Conservation (phyloP, 2,797 vertebrate species). For the Hozukius guyotensis region DNA sequence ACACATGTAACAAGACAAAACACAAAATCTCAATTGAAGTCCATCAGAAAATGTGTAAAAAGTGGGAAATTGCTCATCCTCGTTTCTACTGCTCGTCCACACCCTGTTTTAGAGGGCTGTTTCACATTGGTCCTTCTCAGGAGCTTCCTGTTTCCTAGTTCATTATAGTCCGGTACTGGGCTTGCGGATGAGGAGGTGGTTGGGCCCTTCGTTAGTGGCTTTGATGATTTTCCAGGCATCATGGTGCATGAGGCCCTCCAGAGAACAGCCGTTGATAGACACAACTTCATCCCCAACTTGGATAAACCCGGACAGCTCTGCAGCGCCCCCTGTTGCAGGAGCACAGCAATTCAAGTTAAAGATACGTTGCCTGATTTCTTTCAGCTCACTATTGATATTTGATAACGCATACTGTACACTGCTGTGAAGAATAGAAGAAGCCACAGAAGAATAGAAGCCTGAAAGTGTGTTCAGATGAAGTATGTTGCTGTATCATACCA, state of each 20-base stretch:
- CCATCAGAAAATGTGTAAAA: not conserved
- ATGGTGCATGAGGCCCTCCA: conserved; percentile 90
- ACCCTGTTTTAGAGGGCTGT: not conserved
- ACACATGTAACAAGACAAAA: conserved; percentile 14
- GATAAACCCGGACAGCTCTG: conserved; percentile 88
- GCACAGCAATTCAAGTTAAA: not conserved
- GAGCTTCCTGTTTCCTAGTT: not conserved
- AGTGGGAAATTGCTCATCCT: not conserved
- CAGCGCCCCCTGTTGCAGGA: conserved; percentile 86
- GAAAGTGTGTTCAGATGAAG: not conserved
- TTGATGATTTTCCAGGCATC: conserved; percentile 96
- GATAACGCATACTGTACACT: not conserved
- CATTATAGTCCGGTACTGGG: conserved; percentile 81
- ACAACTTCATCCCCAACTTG: conserved; percentile 92
- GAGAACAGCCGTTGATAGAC: conserved; percentile 88
- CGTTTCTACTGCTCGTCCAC: not conserved
- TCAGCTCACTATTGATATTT: not conserved
- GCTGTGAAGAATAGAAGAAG: not conserved
- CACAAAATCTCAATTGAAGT: conserved; percentile 2
- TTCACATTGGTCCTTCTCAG: conserved; percentile 10
- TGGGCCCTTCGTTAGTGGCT: conserved; percentile 87
- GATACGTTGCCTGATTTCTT: not conserved
- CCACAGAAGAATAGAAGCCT: not conserved
- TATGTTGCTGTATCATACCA: not conserved
- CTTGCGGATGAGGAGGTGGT: conserved; percentile 89